Evolutionary conservation across 2,797 vertebrate species (phyloP), one percentile per base, ranked within the genome.

Genomic region (Dendrocincla tyrannina): DNA sequence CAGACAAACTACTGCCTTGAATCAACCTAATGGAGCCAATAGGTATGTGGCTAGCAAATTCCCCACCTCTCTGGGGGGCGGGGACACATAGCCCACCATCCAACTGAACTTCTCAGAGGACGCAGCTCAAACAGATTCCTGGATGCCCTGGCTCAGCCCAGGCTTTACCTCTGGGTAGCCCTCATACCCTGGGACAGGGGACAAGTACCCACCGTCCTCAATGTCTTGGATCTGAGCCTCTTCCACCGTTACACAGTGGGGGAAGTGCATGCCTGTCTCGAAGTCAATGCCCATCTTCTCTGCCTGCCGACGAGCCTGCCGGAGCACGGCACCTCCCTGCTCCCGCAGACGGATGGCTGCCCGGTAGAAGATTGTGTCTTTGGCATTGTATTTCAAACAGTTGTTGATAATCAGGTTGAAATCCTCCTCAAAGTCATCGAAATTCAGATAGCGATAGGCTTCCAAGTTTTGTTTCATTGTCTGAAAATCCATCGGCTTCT

Each of bases 401-500:
- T 99, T 99, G 98, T 98, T 99, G 94, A 99, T 99, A 24, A 99
- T 99, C 92, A 99, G 98, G 95, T 99, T 99, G 91, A 99, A 99
- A 98, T 99, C 99, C 12, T 98, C 98, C 97, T 99, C 99, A 73
- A 99, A 99, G 70, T 99, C 98, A 55, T 99, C 99, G 1, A 99
- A 99, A 83, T 98, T 99, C 98, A 99, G 98, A 97, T 99, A 99
- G 96, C 98, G 99, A 95, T 99, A 99, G 68, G 98, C 98, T 97
- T 99, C 99, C 95, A 99, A 98, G 95, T 99, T 98, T 95, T 98
- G 99, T 98, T 99, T 99, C 99, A 99, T 99, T 63, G 99, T 99
- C 98, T 99, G 99, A 97, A 99, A 99, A 96, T 99, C 99, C 99
- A 99, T 99, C 2, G 99, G 99, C 82, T 99, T 99, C 97, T 99